Evolutionary conservation across 2,888 invertebrate species (phyloP), one percentile per base, ranked within the genome.

Genomic region (Caprella mutica): DNA sequence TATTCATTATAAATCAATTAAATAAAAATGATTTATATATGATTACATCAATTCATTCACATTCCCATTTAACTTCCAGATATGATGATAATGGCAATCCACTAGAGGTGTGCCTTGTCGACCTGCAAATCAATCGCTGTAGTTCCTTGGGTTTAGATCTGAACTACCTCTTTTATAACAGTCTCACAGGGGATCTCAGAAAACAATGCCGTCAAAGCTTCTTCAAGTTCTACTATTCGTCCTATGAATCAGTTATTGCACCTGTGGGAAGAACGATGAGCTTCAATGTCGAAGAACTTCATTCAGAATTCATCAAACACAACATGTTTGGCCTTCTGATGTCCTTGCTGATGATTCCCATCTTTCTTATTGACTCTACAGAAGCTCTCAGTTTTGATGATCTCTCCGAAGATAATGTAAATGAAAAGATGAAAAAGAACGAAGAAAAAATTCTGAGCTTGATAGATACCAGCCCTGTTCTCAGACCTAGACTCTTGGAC

Each of bases 151-250:
- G 56, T 26, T 38, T 42, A 6, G 62, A 62, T 52, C 51, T 62
- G 23, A 62, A 58, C 51, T 62, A 62, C 54, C 29, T 62, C 40
- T 19, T 62, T 26, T 62, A 56, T 55, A 59, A 56, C 6, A 59
- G 62, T 21, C 38, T 59, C 35, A 51, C 52, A 19, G 58, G 58
- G 5, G 27, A 46, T 14, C 50, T 40, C 9, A 53, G 62, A 35
- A 58, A 30, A 44, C 24, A 52, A 3, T 50, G 58, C 40, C 44
- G 56, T 27, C 12, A 46, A 3, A 6, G 43, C 26, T 50, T 44
- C 24, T 23, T 62, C 3, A 19, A 40, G 4, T 26, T 40, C 8
- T 62, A 62, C 38, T 52, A 61, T 24, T 27, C 35, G 6, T n/a
- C 58, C 8, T 61, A 52, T 46, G 24, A 27, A 14, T 21, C 14